Base-by-base conservation (phyloP, 2,797 vertebrate genomes). In the Microcaecilia unicolor region DNA sequence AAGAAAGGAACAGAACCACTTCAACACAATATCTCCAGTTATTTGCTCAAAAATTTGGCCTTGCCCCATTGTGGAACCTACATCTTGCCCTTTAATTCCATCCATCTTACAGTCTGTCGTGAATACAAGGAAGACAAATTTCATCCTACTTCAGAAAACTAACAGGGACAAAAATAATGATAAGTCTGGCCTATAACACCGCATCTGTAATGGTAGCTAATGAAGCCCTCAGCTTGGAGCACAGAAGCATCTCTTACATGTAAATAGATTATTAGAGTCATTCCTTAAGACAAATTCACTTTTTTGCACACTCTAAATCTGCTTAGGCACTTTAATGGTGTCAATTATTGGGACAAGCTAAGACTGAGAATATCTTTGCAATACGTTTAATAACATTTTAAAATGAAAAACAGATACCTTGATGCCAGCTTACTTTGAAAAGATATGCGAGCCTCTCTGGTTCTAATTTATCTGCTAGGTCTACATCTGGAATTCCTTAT, bases 401-500 rank as follows among this genome's bases (percentile, higher is more conserved):
- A 90, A 97, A 98, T 95, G 89, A 96, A 88, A 97, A 97, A 86
- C 93, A 97, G 93, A 96, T 95, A 93, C 86, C 84, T 89, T 88
- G 83, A 91, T 73, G 85, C 78, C 86, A 87, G 85, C 84, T 88
- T 81, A 67, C 90, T 90, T 93, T 93, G 88, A 91, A 93, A 92
- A 90, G 91, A 89, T 84, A 87, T 92, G 85, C 71, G 86, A 93
- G 88, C 79, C 84, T 86, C 80, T 92, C 92, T 97, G 93, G 87
- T 90, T 95, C 90, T 95, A 90, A 96, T 98, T 95, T 95, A 91
- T 76, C 80, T 68, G 58, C 84, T 83, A 76, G n/a, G 86, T 89
- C 83, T 84, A 92, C 94, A 97, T 98, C 93, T 98, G 93, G 92
- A 95, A 91, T 93, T 88, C 86, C 85, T 97, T 97, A 96, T 91